Conservation (phyloP, 2,888 invertebrate genomes). For the Xanthia togata region DNA sequence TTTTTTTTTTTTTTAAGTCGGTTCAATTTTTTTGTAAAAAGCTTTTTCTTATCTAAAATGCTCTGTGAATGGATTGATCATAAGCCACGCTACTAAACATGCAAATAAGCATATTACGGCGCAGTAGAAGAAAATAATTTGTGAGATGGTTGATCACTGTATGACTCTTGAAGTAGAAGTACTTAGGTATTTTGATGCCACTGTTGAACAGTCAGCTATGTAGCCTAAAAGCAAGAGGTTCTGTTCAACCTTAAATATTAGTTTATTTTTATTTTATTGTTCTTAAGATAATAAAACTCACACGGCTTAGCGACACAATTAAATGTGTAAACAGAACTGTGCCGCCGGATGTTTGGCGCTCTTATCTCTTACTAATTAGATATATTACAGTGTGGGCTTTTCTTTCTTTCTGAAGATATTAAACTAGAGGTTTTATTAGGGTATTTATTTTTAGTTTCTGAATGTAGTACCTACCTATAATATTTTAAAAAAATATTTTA, state of each 20-base stretch:
- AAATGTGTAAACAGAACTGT: slow-evolving; percentile 67
- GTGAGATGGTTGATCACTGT: not conserved
- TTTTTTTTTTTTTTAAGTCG: too few species aligned
- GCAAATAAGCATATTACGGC: not conserved
- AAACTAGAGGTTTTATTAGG: not conserved
- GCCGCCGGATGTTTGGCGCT: slow-evolving; percentile 73
- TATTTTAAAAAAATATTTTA: not conserved
- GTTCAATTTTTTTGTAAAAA: too few species aligned
- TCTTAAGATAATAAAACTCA: slow-evolving; percentile 49
- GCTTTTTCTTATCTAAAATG: not conserved
- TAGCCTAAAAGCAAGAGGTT: not conserved
- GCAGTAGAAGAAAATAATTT: not conserved
- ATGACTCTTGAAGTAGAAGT: not conserved
- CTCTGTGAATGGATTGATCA: not conserved
- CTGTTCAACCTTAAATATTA: not conserved
- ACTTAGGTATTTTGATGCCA: not conserved
- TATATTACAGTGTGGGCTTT: slow-evolving; percentile 43
- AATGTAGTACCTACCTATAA: not conserved
- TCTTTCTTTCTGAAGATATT: slow-evolving; percentile 20
- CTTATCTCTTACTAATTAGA: slow-evolving; percentile 66
- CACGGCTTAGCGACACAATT: slow-evolving; percentile 65
- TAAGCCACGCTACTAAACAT: not conserved
- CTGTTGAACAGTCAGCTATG: not conserved
- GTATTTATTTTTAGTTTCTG: not conserved
- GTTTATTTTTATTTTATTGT: too few species aligned